Evolutionary conservation across 2,888 invertebrate species (phyloP).

Genomic region (Chouioia cunea): DNA sequence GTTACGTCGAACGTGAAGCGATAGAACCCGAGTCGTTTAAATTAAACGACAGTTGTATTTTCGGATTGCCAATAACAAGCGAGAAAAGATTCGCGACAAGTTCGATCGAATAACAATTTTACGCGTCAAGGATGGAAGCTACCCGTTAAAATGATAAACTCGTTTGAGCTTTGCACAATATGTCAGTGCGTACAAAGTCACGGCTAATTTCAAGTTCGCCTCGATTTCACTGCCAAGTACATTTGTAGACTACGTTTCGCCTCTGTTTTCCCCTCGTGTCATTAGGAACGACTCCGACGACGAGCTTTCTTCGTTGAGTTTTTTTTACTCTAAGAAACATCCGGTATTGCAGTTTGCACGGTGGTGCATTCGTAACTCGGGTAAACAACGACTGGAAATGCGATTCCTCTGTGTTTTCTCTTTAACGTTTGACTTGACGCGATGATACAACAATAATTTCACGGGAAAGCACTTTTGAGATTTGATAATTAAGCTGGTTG

Average conservation of each 20-base stretch:
- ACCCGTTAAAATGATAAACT: too few species aligned
- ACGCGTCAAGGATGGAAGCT: too few species aligned
- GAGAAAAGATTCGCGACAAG: too few species aligned
- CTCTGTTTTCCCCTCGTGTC: constrained; percentile 13
- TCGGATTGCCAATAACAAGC: too few species aligned
- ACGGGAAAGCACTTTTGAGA: constrained; percentile 17
- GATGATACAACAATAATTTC: constrained; percentile 2
- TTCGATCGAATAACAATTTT: too few species aligned
- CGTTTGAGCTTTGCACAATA: too few species aligned
- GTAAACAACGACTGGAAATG: neutral
- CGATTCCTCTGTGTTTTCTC: too few species aligned
- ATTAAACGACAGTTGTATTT: too few species aligned
- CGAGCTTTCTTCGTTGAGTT: constrained; percentile 1
- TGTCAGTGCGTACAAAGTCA: neutral
- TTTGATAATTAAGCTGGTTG: neutral
- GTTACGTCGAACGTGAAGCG: too few species aligned
- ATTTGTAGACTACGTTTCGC: constrained; percentile 6
- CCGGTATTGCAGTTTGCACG: neutral
- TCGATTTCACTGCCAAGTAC: constrained; percentile 23
- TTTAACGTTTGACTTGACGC: constrained; percentile 3
- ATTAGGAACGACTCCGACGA: constrained; percentile 3
- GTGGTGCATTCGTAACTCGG: neutral
- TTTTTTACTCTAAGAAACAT: neutral
- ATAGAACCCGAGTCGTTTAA: too few species aligned
- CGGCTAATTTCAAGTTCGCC: constrained; percentile 16